Conservation (phyloP, 2,888 invertebrate species). For the Lochmaea capreae region DNA sequence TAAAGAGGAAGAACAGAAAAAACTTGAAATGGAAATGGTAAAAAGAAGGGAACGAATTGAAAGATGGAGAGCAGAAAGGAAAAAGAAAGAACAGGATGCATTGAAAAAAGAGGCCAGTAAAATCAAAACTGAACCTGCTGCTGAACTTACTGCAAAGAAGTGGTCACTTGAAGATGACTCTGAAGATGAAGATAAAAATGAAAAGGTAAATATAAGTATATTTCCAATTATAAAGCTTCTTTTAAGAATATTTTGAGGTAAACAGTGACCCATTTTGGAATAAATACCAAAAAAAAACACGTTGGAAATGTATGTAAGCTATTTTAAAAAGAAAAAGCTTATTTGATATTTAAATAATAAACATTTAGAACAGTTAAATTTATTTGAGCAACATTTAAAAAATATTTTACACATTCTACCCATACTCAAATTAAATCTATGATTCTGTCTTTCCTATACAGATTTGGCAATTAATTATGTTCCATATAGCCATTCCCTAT, state of each 20-base stretch:
- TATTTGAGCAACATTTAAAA: too few species aligned
- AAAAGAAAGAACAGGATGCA: slow-evolving; percentile 85
- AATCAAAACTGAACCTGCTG: slow-evolving; percentile 72
- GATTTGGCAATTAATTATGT: too few species aligned
- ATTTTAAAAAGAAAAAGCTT: too few species aligned
- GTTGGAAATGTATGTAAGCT: too few species aligned
- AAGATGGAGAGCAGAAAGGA: slow-evolving; percentile 94
- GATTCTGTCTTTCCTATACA: too few species aligned
- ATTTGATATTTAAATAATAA: too few species aligned
- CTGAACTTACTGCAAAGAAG: slow-evolving; percentile 69
- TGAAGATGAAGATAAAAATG: slow-evolving; percentile 81
- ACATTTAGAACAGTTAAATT: too few species aligned
- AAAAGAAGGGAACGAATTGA: slow-evolving; percentile 95
- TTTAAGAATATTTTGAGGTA: not conserved
- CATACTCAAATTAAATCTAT: too few species aligned
- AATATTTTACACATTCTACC: too few species aligned
- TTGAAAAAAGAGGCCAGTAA: slow-evolving; percentile 82
- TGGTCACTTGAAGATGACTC: slow-evolving; percentile 98
- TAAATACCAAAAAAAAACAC: too few species aligned
- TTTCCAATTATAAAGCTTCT: not conserved
- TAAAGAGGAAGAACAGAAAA: slow-evolving; percentile 91
- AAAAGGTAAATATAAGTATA: slow-evolving; percentile 52
- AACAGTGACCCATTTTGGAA: too few species aligned
- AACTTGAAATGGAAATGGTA: slow-evolving; percentile 94
- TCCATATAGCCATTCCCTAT: too few species aligned